Evolutionary conservation across 2,888 invertebrate species (phyloP).

Genomic region (Dryococelus australis): DNA sequence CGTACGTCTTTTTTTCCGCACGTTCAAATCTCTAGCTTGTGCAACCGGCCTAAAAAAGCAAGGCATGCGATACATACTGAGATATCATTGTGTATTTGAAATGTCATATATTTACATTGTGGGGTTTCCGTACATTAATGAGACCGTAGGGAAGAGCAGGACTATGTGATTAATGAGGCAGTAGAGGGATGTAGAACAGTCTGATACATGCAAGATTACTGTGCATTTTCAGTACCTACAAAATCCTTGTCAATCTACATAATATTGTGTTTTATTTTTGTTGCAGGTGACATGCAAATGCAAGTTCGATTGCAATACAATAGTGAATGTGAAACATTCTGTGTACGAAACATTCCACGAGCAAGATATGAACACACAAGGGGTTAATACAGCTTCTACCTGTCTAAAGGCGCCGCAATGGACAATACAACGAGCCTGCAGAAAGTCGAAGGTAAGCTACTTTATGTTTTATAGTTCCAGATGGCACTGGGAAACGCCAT

Average conservation of each 20-base stretch:
- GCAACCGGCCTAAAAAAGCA: too few relatives aligned
- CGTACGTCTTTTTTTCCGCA: too few relatives aligned
- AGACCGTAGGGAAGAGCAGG: background rate
- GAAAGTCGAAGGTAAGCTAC: constrained; percentile 19
- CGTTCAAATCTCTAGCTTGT: too few relatives aligned
- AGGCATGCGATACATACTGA: too few relatives aligned
- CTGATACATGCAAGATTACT: background rate
- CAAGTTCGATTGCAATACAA: background rate
- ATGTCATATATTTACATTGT: too few relatives aligned
- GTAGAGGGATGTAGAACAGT: background rate
- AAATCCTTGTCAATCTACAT: background rate
- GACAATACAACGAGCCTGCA: background rate
- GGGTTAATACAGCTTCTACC: constrained; percentile 19
- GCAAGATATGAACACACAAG: background rate
- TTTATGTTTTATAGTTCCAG: background rate
- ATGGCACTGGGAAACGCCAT: background rate
- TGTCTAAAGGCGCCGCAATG: constrained; percentile 6
- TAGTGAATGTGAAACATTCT: background rate
- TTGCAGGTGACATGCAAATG: background rate
- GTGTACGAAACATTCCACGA: background rate
- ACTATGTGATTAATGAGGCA: background rate
- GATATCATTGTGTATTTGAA: too few relatives aligned
- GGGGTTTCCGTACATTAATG: too few relatives aligned
- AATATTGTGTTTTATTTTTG: background rate
- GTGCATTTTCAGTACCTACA: background rate